These are phyloP conservation scores for Marcusenius ussheri DNA, from an alignment of 2,113 vertebrate genomes.

Conservation along the genomic window DNA sequence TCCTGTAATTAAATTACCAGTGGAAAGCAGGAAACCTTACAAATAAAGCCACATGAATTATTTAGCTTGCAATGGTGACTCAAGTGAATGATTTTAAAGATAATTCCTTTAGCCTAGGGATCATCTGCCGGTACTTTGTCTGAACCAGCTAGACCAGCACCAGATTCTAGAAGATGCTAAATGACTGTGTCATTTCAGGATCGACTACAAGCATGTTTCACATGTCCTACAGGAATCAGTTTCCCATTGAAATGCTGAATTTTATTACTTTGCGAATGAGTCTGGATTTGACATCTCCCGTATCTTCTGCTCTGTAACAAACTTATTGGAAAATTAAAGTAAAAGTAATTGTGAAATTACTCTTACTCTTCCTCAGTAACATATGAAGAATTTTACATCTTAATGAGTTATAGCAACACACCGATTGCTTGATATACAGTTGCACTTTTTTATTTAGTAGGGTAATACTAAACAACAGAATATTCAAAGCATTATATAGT, in stretches of 20 bases:
- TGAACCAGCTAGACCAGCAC: neutral
- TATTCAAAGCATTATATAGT: neutral
- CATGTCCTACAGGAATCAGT: neutral
- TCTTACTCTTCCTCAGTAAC: neutral
- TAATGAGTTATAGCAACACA: neutral
- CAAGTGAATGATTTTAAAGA: neutral
- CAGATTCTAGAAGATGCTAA: neutral
- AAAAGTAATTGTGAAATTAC: neutral
- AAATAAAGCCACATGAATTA: neutral
- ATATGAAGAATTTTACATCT: neutral
- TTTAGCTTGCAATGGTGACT: neutral
- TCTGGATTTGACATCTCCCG: neutral
- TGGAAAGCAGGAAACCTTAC: neutral
- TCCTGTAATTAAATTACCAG: neutral
- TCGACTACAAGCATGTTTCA: neutral
- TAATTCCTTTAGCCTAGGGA: no score
- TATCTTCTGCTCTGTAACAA: neutral
- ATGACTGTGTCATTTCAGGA: neutral
- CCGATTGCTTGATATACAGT: neutral
- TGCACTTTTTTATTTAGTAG: neutral
- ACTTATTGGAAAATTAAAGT: neutral
- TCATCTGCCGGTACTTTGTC: neutral
- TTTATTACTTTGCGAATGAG: neutral
- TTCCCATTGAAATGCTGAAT: neutral
- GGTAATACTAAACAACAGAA: neutral